Percentiles rank a stretch among this genome's conserved stretches.
Conservation (phyloP, 2,113 vertebrate species). For the Gavia stellata region DNA sequence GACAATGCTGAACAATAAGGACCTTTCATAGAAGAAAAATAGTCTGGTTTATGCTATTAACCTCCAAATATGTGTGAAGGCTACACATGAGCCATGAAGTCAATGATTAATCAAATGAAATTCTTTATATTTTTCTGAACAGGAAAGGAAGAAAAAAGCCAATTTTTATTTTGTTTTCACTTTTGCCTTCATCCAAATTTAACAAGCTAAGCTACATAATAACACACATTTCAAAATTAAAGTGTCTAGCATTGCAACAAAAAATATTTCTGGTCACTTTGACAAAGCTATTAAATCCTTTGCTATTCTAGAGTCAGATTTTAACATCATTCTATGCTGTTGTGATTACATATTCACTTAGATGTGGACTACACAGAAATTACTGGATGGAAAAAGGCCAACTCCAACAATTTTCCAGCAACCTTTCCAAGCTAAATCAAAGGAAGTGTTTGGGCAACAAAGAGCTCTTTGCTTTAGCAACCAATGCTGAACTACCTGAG, state of each 20-base stretch:
- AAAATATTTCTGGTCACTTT: neutral
- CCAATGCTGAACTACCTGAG: neutral
- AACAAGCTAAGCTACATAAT: neutral
- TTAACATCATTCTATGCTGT: neutral
- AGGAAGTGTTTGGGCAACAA: neutral
- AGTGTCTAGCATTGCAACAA: neutral
- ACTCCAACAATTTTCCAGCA: slow-evolving; percentile 22
- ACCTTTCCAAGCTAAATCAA: slow-evolving; percentile 33
- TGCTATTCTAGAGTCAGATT: neutral
- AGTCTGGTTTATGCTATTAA: neutral
- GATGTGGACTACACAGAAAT: slow-evolving; percentile 2
- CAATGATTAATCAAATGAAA: neutral
- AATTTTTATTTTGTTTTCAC: neutral
- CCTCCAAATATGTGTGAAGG: neutral
- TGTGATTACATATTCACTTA: slow-evolving; percentile 15
- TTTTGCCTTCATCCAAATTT: neutral
- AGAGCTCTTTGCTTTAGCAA: slow-evolving; percentile 38
- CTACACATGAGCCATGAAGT: neutral
- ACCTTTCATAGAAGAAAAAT: neutral
- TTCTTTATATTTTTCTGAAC: neutral
- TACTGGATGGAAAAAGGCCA: neutral
- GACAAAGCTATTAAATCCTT: neutral
- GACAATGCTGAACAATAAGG: neutral
- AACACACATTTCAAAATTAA: neutral
- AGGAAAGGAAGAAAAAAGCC: neutral